Evolutionary conservation across 2,888 invertebrate species (phyloP), one percentile per base, ranked within the genome.

Genomic region (Hypsopygia costalis): DNA sequence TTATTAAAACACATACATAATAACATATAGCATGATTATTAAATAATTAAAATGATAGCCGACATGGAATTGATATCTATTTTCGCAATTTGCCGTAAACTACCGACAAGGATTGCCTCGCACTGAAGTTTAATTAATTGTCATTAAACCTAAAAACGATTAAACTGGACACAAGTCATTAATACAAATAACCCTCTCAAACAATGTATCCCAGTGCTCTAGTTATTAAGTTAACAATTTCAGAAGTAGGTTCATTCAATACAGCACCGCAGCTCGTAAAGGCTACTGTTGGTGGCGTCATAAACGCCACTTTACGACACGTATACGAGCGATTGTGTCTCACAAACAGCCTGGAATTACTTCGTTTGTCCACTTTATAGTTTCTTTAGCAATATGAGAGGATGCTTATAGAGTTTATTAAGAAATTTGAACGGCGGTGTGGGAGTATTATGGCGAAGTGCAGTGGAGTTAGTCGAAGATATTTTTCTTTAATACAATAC

Each of bases 281-380:
- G 40, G 33, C 47, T 48, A 55, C 57, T 51, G 51, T 51, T 60
- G 51, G 53, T 51, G 55, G 48, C 44, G 55, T 52, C 62, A 60
- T 69, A 70, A 70, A 70, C 65, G 57, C 60, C 45, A 47, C 49
- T 73, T 72, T 69, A 73, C 53, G 62, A 60, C 47, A 35, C 40
- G 35, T 43, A 47, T 52, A 52, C 43, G 51, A 51, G 49, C 54
- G 42, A 46, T 58, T 52, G 55, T 56, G 54, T 49, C 48, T 45
- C 40, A 41, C 44, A 50, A 42, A 52, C 54, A 48, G 49, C 41
- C 40, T 41, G 40, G 47, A 59, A 68, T 69, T 65, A 67, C 65
- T 65, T 59, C 62, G 60, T 65, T 58, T 61, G 58, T 47, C 61
- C 55, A 43, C 27, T 70, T 71, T 67, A 69, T 57, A 41, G 52